A percentile compares a stretch with the other conserved stretches of the same genome.
Conservation (phyloP, 2,797 vertebrate species). For the Carapus acus region DNA sequence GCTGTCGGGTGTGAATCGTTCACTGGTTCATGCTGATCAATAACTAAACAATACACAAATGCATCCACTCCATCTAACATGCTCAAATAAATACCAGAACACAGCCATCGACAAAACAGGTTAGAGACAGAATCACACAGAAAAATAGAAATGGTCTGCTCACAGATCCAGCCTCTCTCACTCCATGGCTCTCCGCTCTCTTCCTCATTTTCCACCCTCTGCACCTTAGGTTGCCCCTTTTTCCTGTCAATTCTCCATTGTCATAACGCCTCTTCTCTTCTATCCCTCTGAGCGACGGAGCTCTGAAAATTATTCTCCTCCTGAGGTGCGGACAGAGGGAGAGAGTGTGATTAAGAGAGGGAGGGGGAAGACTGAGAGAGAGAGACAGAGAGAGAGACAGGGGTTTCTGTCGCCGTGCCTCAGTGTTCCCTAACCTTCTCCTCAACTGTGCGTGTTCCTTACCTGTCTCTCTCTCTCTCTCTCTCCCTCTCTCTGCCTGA, state of each 20-base stretch:
- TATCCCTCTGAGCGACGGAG: background rate
- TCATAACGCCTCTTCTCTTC: background rate
- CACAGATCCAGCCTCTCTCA: constrained; percentile 18
- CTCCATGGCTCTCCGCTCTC: constrained; percentile 16
- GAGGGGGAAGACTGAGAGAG: background rate
- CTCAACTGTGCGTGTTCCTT: constrained; percentile 1
- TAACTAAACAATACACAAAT: background rate
- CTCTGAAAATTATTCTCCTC: constrained; percentile 12
- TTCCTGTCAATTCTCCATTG: constrained; percentile 3
- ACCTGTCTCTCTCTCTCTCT: constrained; percentile 2
- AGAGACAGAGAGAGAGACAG: background rate
- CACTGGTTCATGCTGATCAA: background rate
- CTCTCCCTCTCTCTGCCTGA: background rate
- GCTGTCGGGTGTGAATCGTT: background rate
- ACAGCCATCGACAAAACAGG: no score
- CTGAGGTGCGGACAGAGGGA: constrained; percentile 39
- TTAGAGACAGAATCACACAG: background rate
- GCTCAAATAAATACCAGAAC: background rate
- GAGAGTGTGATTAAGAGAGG: background rate
- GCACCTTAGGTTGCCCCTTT: constrained; percentile 12
- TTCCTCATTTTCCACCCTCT: constrained; percentile 14
- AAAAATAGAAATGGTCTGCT: constrained; percentile 3
- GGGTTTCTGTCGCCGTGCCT: constrained; percentile 1
- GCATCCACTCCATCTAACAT: background rate
- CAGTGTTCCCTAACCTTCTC: background rate